Base-by-base conservation (phyloP, 1,140 invertebrate genomes). In the Xylocopa sonorina region DNA sequence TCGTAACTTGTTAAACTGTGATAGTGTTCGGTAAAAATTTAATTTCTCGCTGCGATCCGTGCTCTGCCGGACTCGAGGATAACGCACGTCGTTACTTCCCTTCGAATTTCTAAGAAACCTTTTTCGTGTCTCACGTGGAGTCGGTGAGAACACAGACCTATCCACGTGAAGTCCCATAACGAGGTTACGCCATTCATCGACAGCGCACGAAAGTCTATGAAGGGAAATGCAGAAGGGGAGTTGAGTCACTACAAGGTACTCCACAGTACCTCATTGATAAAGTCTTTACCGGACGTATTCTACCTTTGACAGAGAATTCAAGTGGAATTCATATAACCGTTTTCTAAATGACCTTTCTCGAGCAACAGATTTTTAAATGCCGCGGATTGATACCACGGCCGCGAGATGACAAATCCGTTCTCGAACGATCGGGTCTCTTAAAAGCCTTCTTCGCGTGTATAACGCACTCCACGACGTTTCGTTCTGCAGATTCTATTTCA, bases 81-180 rank as follows among this genome's bases (percentile, higher is more conserved):
- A 18, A 0, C 38, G 21, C 32, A 12, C n/a, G 24, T 62, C 12
- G 58, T 62, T 62, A 27, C 24, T 27, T 18, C 62, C n/a, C 10
- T 38, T 57, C 14, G 18, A 43, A 53, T 43, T 43, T 76, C 34
- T 21, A 55, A 51, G 67, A 68, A 78, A 63, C 34, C 32, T 53
- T 72, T 73, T 46, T 53, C 57, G 41, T 43, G 58, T 62, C 55
- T 58, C 7, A 43, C 24, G 38, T 16, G 60, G 41, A 51, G 46
- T 24, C 18, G 27, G 24, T 43, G 32, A 24, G 50, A 21, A 58
- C 38, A 75, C 72, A 24, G 58, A 74, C 24, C 50, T 38, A 72
- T 80, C 71, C 78, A 80, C 78, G 71, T 75, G 78, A 80, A 80
- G 68, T 80, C 78, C 78, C 78, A 75, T 80, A 80, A 80, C 78